Evolutionary conservation across 1,140 invertebrate species (phyloP).

Genomic region (Drosophila nasuta): DNA sequence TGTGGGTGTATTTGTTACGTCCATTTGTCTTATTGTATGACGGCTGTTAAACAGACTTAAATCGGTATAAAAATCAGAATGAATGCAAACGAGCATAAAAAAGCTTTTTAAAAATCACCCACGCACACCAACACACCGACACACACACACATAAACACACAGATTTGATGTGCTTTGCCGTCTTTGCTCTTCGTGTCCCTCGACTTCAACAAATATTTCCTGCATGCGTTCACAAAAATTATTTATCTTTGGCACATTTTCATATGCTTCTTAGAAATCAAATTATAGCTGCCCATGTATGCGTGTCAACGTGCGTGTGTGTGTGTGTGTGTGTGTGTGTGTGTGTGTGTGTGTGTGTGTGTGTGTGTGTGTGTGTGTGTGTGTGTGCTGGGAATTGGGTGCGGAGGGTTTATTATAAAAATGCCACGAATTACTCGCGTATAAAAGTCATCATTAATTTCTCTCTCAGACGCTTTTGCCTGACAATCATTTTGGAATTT

Average conservation of each 20-base stretch:
- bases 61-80: constrained; percentile 65
- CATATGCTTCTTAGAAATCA: constrained; percentile 70
- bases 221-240: constrained; percentile 64
- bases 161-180: constrained; percentile 23
- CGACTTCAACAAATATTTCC: constrained; percentile 40
- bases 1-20: constrained; percentile 39
- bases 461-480: constrained; percentile 71
- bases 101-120: constrained; percentile 66
- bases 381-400: constrained; percentile 8
- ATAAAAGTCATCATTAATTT: constrained; percentile 84
- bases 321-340: constrained; percentile 33
- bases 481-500: constrained; percentile 79
- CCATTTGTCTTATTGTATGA: constrained; percentile 73
- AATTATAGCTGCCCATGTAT: constrained; percentile 69
- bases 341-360: constrained; percentile 18
- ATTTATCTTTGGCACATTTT: constrained; percentile 61
- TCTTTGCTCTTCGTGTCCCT: constrained; percentile 6
- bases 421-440: constrained; percentile 79
- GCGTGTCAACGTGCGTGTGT: constrained; percentile 6
- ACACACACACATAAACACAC: constrained; percentile 17
- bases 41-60: constrained; percentile 76
- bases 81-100: constrained; percentile 80
- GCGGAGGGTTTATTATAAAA: constrained; percentile 75
- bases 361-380: constrained; percentile 37
- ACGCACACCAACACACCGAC: constrained; percentile 22